Conservation (phyloP, 1,140 invertebrate species). For the Scaptomyza pallida region DNA sequence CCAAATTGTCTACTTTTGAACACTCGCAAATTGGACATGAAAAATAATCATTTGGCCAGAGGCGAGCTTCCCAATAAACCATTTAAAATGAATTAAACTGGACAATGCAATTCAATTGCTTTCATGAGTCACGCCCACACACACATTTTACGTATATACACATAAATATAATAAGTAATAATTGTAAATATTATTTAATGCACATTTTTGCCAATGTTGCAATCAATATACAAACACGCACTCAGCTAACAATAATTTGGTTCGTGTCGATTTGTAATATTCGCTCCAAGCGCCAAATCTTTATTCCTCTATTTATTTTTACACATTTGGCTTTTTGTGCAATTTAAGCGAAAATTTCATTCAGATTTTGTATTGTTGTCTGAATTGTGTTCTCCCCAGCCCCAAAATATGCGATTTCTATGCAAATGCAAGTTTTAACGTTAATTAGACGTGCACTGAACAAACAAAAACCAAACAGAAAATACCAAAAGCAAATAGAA, state of each 20-base stretch:
- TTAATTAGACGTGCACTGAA: constrained; percentile 43
- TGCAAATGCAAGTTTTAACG: constrained; percentile 39
- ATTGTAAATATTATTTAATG: constrained; percentile 37
- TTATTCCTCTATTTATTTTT: neutral
- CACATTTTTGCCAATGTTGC: constrained; percentile 27
- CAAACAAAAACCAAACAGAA: constrained; percentile 5
- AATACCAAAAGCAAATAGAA: no score
- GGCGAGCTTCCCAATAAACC: constrained; percentile 7
- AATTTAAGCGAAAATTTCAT: constrained; percentile 38
- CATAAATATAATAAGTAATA: constrained; percentile 22
- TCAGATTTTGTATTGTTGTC: constrained; percentile 26
- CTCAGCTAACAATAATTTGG: constrained; percentile 24
- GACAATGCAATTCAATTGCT: constrained; percentile 25
- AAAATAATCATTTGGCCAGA: constrained; percentile 13
- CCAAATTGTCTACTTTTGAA: constrained; percentile 3
- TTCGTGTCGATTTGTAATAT: constrained; percentile 18
- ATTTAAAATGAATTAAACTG: constrained; percentile 38
- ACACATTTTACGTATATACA: neutral
- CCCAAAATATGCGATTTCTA: constrained; percentile 14
- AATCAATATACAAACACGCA: constrained; percentile 15
- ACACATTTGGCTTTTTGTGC: constrained; percentile 11
- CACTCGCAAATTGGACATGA: constrained; percentile 11
- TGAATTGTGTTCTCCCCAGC: no score
- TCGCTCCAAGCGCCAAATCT: no score
- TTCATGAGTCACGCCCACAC: constrained; percentile 17